Evolutionary conservation across 2,113 vertebrate genomes (phyloP).

Genomic region (Catharus bicknelli): DNA sequence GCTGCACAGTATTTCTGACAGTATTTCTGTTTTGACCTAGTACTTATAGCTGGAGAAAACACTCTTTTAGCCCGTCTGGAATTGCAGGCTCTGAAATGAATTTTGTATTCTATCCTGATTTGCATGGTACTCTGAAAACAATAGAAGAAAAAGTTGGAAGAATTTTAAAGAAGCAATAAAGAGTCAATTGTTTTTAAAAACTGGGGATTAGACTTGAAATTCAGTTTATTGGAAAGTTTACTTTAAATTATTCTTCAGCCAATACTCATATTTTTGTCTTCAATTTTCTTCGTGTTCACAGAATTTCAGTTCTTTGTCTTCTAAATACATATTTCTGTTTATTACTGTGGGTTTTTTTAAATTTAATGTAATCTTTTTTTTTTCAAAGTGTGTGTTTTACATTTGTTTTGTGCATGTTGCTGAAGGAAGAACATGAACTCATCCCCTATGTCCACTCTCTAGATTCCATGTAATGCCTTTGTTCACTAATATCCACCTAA

Average conservation of each 20-base stretch:
- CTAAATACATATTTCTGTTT: background rate
- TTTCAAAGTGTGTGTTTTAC: constrained; percentile 35
- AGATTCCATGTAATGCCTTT: background rate
- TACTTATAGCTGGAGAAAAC: background rate
- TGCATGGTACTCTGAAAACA: background rate
- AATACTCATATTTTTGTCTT: constrained; percentile 7
- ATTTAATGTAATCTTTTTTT: constrained; percentile 32
- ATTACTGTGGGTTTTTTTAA: background rate
- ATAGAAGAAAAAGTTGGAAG: background rate
- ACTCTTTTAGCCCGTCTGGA: constrained; percentile 8
- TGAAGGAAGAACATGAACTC: background rate
- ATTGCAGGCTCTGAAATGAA: background rate
- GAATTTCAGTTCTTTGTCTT: constrained; percentile 37
- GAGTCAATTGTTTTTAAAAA: background rate
- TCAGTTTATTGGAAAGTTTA: constrained; percentile 31
- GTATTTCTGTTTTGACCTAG: constrained; percentile 1
- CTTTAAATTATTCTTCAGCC: constrained; percentile 29
- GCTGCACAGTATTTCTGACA: background rate
- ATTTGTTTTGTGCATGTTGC: constrained; percentile 35
- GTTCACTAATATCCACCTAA: background rate
- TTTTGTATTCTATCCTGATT: background rate
- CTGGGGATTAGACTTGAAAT: background rate
- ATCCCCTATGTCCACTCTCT: background rate
- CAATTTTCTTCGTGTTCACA: background rate
- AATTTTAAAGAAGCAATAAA: background rate